These are phyloP conservation scores for Mesoclemmys tuberculata DNA, from an alignment of 2,113 vertebrate species.

Conservation along the genomic window DNA sequence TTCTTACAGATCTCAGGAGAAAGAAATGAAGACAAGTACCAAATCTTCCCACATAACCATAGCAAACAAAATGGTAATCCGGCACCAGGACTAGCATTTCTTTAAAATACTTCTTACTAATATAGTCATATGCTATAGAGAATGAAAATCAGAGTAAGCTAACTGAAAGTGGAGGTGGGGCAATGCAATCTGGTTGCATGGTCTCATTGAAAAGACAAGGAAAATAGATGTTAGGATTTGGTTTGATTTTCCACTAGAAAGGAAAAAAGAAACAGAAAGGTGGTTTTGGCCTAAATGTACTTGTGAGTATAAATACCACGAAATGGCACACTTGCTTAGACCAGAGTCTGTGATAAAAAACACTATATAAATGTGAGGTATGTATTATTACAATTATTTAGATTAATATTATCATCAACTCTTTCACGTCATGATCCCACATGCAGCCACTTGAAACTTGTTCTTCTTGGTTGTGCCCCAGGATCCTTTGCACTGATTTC, in stretches of 20 bases:
- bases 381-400: background rate
- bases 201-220: background rate
- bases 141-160: background rate
- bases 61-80: background rate
- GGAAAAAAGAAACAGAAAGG: background rate
- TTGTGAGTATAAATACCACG: accelerated
- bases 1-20: background rate
- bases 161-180: background rate
- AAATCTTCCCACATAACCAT: background rate
- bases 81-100: background rate
- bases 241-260: background rate
- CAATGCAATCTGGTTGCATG: accelerated
- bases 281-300: background rate
- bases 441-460: accelerated
- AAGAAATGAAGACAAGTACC: background rate
- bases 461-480: background rate
- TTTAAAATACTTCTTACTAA: background rate
- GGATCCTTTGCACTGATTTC: background rate
- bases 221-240: background rate
- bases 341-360: background rate
- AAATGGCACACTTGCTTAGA: background rate
- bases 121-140: background rate
- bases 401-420: accelerated
- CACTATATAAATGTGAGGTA: accelerated
- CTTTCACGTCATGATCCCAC: background rate